phyloP scores from a whole-genome alignment of 2,888 invertebrate species.

The Sturmia bella region DNA sequence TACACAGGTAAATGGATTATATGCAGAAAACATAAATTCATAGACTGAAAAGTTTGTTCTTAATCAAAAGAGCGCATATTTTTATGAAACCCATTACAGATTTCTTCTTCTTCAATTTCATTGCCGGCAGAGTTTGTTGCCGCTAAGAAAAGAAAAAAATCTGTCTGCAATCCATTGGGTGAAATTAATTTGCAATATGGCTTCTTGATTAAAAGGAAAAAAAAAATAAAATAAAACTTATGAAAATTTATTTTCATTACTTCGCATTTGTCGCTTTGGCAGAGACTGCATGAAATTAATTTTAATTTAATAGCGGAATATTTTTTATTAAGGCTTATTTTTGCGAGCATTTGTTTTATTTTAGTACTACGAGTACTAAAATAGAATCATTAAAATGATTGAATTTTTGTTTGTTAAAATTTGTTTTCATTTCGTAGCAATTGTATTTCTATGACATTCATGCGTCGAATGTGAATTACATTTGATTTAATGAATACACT shows the following conservation, averaged over 20 bases:
- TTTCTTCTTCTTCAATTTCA: too few species aligned
- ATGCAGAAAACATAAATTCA: too few species aligned
- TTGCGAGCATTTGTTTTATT: too few species aligned
- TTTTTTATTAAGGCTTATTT: background rate
- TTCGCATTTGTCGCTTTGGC: background rate
- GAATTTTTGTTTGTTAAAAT: slow-evolving; percentile 11
- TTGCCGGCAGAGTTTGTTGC: too few species aligned
- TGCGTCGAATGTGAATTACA: background rate
- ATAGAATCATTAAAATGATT: slow-evolving; percentile 13
- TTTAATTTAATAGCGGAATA: slow-evolving; percentile 21
- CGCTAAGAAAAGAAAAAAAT: too few species aligned
- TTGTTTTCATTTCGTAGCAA: slow-evolving; percentile 9
- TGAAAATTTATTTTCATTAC: background rate
- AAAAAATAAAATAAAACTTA: too few species aligned
- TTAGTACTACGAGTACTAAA: background rate
- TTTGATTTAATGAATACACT: slow-evolving; percentile 2
- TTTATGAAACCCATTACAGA: too few species aligned
- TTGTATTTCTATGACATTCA: slow-evolving; percentile 22
- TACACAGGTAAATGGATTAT: too few species aligned
- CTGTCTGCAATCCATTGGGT: too few species aligned
- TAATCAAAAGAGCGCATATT: too few species aligned
- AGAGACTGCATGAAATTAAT: slow-evolving; percentile 20
- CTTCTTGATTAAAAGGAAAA: background rate
- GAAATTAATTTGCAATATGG: background rate
- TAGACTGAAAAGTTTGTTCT: too few species aligned